These are phyloP conservation scores for Argentina silus DNA, from an alignment of 2,797 vertebrate genomes.

Conservation along the genomic window DNA sequence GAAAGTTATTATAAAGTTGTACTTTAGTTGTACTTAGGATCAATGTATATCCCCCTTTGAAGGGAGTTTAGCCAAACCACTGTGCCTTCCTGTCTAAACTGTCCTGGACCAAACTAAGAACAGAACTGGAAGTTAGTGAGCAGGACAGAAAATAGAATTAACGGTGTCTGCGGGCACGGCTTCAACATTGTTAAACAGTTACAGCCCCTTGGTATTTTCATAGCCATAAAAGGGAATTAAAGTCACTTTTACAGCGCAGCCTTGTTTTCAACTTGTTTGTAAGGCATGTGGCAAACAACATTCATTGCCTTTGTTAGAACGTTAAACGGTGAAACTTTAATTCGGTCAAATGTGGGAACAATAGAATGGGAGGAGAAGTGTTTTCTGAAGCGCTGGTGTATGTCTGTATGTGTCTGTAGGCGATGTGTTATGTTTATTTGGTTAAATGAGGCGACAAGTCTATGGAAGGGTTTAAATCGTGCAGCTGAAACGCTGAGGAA, in stretches of 20 bases:
- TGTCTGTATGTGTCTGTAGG: neutral
- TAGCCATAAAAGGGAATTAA: conserved; percentile 38
- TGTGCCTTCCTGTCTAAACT: conserved; percentile 49
- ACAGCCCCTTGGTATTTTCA: conserved; percentile 28
- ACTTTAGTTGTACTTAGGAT: neutral
- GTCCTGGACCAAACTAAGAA: conserved; percentile 52
- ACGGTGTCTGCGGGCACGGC: conserved; percentile 44
- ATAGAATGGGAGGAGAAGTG: neutral
- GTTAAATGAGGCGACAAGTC: neutral
- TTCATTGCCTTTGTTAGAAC: conserved; percentile 33
- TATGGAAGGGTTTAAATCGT: neutral
- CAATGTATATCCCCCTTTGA: conserved; percentile 3
- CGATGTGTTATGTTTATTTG: neutral
- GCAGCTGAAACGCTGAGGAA: neutral
- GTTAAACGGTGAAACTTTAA: neutral
- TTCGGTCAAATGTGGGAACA: neutral
- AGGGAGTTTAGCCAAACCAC: conserved; percentile 49
- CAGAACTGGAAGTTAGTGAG: conserved; percentile 60
- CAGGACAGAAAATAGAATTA: conserved; percentile 58
- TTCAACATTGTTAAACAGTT: conserved; percentile 47
- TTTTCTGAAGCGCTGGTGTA: neutral
- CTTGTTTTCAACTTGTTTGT: conserved; percentile 46
- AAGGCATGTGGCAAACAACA: conserved; percentile 14
- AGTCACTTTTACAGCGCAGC: conserved; percentile 23
- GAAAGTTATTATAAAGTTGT: too few relatives aligned